Base-by-base conservation (phyloP, 1,140 invertebrate species). In the Antheraea pernyi region DNA sequence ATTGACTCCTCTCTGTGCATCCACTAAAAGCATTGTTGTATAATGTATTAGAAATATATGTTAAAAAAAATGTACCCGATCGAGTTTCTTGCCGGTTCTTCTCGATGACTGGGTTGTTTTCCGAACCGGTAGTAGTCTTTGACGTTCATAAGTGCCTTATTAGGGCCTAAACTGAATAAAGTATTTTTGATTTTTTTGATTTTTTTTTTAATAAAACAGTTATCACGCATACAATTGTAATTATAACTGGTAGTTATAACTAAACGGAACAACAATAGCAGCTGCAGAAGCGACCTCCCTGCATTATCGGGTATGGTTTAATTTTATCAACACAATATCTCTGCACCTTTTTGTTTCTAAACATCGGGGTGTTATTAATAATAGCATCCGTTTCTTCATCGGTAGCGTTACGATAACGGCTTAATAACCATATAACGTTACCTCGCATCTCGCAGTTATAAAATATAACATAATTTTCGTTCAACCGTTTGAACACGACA, bases 381-480 rank as follows among this genome's bases (percentile, higher is more conserved):
- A 73, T 67, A 19, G 58, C 22, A 19, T 65, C 30, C 2, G 72
- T 53, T 59, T 76, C 70, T 16, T 46, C 70, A 7, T 73, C 46
- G 7, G 67, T 62, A 1, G 65, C 66, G n/a, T 78, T 60, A 10
- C 58, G 66, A 1, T 60, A 59, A 4, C 58, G 71, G 16, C 71
- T 70, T 58, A 75, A 10, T 7, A 78, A 39, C 70, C 69, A 76
- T n/a, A 53, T 64, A 0, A 39, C 22, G 22, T 70, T 42, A 6
- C 74, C 74, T 16, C 73, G 64, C 39, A 72, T 16, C 0, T 16
- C 6, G 36, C 76, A 78, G 7, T 62, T 59, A 22, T 67, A 67
- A 30, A 48, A 70, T 0, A 78, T 36, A 36, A 76, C 7, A 48
- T 58, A 76, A 3, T 78, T 65, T n/a, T 78, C 72, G 30, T 65